Percentiles rank a stretch among this genome's conserved stretches.
Evolutionary conservation across 2,113 vertebrate genomes (phyloP).

Genomic region (Casuarius casuarius): DNA sequence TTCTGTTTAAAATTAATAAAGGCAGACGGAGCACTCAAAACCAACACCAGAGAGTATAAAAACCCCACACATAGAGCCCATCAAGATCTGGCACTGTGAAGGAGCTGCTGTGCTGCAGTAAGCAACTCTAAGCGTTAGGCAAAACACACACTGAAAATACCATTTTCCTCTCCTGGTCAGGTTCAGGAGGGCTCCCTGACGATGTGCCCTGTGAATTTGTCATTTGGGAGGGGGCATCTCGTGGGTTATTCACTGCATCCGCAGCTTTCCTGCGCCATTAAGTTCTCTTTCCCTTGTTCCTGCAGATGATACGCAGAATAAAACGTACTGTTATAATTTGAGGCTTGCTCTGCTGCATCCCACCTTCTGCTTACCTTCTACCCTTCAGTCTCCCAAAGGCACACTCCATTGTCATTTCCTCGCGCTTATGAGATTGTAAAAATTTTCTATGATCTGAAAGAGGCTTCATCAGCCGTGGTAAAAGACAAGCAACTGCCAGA

Average conservation of each 20-base stretch:
- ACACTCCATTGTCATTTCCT: accelerated
- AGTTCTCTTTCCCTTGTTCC: not conserved
- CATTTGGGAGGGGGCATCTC: not conserved
- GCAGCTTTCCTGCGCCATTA: accelerated
- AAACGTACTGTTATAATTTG: not conserved
- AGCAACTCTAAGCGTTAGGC: accelerated
- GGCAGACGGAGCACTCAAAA: conserved; percentile 6
- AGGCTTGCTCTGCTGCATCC: not conserved
- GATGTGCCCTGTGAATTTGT: not conserved
- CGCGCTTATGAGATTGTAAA: not conserved
- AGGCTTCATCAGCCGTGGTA: not conserved
- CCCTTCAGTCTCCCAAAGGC: not conserved
- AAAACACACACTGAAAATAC: accelerated
- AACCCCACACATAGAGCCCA: accelerated
- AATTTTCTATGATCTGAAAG: not conserved
- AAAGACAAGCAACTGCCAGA: not conserved
- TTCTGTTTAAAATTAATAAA: conserved; percentile 66
- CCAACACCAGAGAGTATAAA: not conserved
- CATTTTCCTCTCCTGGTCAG: not conserved
- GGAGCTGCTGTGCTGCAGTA: not conserved
- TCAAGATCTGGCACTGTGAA: not conserved
- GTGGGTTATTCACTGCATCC: not conserved
- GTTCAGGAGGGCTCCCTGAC: not conserved
- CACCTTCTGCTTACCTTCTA: not conserved
- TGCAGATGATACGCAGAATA: not conserved